Conservation (phyloP, 2,797 vertebrate species). For the Lemur catta region DNA sequence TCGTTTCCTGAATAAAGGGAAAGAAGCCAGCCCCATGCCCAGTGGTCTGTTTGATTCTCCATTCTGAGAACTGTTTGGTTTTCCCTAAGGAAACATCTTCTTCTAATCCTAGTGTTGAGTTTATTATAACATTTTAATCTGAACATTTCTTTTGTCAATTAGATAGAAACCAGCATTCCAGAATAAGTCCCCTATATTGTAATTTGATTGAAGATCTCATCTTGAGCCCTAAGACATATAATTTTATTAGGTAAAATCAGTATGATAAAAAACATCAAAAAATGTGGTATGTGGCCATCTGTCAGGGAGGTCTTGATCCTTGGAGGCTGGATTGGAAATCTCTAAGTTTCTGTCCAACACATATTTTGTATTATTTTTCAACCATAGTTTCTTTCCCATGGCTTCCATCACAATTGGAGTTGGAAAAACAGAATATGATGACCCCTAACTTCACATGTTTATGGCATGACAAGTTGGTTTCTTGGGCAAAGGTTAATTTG, state of each 20-base stretch:
- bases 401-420: not conserved
- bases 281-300: not conserved
- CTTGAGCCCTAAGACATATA: not conserved
- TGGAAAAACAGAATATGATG: not conserved
- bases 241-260: not conserved
- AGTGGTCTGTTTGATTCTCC: not conserved
- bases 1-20: not conserved
- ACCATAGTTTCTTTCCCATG: not conserved
- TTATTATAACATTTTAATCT: not conserved
- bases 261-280: not conserved
- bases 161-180: not conserved
- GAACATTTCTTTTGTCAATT: not conserved
- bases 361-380: not conserved
- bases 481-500: not conserved
- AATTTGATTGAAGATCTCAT: not conserved
- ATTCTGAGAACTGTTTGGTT: not conserved
- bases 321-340: not conserved
- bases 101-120: not conserved
- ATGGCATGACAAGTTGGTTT: not conserved
- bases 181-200: not conserved
- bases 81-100: not conserved
- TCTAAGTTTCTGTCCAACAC: not conserved
- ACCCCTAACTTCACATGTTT: not conserved
- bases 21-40: not conserved
- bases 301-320: not conserved